Conservation (phyloP, 2,797 vertebrate genomes). For the Ptychadena robeensis region DNA sequence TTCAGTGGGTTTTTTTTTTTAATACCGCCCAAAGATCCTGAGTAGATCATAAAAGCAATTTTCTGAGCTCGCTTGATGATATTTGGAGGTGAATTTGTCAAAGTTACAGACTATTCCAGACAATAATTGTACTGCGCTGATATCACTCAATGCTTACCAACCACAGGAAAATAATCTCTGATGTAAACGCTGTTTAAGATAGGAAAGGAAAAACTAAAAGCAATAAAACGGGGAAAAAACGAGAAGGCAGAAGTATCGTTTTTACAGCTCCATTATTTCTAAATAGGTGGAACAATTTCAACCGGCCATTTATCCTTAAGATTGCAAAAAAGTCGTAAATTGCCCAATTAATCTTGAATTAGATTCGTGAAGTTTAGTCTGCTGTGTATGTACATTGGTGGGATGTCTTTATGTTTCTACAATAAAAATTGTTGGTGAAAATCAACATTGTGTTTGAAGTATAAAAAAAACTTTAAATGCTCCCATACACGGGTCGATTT, state of each 20-base stretch:
- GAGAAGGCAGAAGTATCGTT: not conserved
- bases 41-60: constrained; percentile 53
- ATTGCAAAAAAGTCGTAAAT: constrained; percentile 4
- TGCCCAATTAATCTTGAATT: constrained; percentile 1
- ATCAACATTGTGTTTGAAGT: not conserved
- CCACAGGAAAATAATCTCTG: constrained; percentile 33
- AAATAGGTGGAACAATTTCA: not conserved
- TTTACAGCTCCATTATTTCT: not conserved
- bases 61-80: constrained; percentile 46
- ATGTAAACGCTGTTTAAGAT: constrained; percentile 14
- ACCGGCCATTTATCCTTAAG: not conserved
- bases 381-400: not conserved
- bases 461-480: too few relatives aligned
- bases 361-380: not conserved
- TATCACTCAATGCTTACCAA: constrained; percentile 22
- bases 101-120: constrained; percentile 41
- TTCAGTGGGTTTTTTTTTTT: constrained; percentile 21
- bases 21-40: constrained; percentile 50
- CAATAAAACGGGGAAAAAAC: constrained; percentile 3
- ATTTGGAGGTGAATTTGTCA: constrained; percentile 53
- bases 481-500: too few relatives aligned
- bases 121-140: constrained; percentile 37
- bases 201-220: constrained; percentile 6
- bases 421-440: not conserved
- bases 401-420: not conserved